A percentile compares a stretch with the other conserved stretches of the same genome.
phyloP scores from a whole-genome alignment of 2,797 vertebrate species.

The Pangasius larnaudii region DNA sequence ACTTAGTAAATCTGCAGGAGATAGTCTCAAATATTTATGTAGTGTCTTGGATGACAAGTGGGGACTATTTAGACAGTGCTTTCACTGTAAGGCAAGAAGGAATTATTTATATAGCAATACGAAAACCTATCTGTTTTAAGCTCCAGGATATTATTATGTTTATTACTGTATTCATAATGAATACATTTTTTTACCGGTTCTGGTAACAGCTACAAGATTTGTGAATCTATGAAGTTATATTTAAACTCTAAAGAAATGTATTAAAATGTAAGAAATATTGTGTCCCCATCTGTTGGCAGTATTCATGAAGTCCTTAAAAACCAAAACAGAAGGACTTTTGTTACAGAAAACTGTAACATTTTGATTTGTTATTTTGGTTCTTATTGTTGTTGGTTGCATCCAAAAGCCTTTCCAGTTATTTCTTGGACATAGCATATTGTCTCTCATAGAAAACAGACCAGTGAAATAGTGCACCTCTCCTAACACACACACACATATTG shows the following conservation, averaged over 20 bases:
- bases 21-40: constrained; percentile 48
- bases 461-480: constrained; percentile 50
- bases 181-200: background rate
- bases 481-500: constrained; percentile 33
- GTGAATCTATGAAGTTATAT: background rate
- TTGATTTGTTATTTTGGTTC: constrained; percentile 34
- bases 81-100: constrained; percentile 14
- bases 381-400: constrained; percentile 48
- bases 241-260: constrained; percentile 1
- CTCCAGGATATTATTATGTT: constrained; percentile 19
- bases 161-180: constrained; percentile 46
- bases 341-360: constrained; percentile 20
- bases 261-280: background rate
- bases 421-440: constrained; percentile 39
- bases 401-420: constrained; percentile 41
- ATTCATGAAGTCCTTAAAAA: constrained; percentile 37
- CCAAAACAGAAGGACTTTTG: background rate
- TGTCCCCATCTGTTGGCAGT: constrained; percentile 6
- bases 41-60: constrained; percentile 31
- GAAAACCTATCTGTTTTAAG: background rate
- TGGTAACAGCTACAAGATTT: background rate
- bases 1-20: constrained; percentile 47
- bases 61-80: constrained; percentile 40
- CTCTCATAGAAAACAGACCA: constrained; percentile 50
- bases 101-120: constrained; percentile 14